Base-by-base conservation (phyloP, 1,140 invertebrate genomes). In the Zophobas morio region DNA sequence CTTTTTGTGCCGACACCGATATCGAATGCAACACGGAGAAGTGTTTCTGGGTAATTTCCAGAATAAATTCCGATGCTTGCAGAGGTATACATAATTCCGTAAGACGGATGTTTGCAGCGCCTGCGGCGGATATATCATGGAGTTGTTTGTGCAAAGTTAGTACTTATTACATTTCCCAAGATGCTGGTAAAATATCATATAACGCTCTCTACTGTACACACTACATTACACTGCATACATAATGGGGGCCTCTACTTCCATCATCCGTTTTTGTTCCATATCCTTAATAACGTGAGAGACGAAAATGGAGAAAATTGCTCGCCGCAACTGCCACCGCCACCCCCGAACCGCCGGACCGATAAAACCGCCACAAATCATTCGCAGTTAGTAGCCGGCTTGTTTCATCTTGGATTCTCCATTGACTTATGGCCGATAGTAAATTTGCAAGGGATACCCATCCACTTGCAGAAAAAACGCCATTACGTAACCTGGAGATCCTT, bases 91-190 rank as follows among this genome's bases (percentile, higher is more conserved):
- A 66, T 66, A 66, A 66, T 66, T 66, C 60, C 33, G 60, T 5
- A 66, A 66, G 60, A 66, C 60, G 60, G 60, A 66, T 66, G 60
- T 46, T 66, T n/a, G 60, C 60, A 66, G 60, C 60, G 60, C 60
- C 60, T 66, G 39, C 60, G 60, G 60, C 60, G 60, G 60, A 66
- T 66, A 66, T 66, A 66, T 66, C 60, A 66, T 66, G 39, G 60
- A 66, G 60, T 66, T 66, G 60, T 66, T 66, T 66, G 60, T 66
- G 60, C 60, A 66, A 66, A 66, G 60, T 66, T 66, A 66, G 60
- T 66, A 66, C 60, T 66, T 66, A 66, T 66, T 66, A 66, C 60
- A 66, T 66, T 66, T 66, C 60, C 60, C 60, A 66, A 66, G 60
- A 66, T 66, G 60, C 60, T 66, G 60, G 60, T 66, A 66, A 66